A percentile compares a stretch with the other conserved stretches of the same genome.
phyloP scores from a whole-genome alignment of 1,140 invertebrate genomes.

The Brachionus manjavacas region DNA sequence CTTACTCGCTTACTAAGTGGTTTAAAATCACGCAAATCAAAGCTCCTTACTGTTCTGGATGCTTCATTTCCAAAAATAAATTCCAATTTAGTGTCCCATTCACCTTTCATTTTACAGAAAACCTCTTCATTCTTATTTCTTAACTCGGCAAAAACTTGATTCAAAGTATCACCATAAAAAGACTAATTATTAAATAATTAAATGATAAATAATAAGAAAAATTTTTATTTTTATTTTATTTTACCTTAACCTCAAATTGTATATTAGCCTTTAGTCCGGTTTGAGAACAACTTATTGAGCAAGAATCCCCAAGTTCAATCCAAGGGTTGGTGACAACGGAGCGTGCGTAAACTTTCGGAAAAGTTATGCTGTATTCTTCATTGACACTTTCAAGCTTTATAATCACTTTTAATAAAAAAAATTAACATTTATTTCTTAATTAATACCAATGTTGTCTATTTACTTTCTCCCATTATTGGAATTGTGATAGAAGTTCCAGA shows the following conservation, averaged over 20 bases:
- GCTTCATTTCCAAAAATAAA: conserved; percentile 56
- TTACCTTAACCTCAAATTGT: neutral
- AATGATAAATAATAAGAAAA: neutral
- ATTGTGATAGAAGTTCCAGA: neutral
- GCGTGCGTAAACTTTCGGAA: conserved; percentile 90
- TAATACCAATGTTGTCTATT: neutral
- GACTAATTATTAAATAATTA: conserved; percentile 60
- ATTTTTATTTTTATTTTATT: neutral
- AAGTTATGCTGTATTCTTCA: conserved; percentile 86
- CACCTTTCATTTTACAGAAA: conserved; percentile 54
- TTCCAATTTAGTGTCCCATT: conserved; percentile 56
- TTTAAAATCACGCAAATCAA: conserved; percentile 48
- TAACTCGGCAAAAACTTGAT: conserved; percentile 77
- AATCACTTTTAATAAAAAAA: conserved; percentile 59
- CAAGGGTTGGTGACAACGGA: conserved; percentile 91
- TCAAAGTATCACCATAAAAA: conserved; percentile 90
- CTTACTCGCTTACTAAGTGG: conserved; percentile 50
- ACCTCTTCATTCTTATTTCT: conserved; percentile 58
- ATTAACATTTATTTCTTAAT: neutral
- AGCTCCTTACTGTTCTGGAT: conserved; percentile 45
- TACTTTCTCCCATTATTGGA: neutral
- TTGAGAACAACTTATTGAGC: conserved; percentile 62
- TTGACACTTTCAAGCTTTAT: conserved; percentile 74
- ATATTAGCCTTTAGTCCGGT: neutral
- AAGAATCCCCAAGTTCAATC: conserved; percentile 88